phyloP scores from a whole-genome alignment of 2,113 vertebrate species.

The Ahaetulla prasina region DNA sequence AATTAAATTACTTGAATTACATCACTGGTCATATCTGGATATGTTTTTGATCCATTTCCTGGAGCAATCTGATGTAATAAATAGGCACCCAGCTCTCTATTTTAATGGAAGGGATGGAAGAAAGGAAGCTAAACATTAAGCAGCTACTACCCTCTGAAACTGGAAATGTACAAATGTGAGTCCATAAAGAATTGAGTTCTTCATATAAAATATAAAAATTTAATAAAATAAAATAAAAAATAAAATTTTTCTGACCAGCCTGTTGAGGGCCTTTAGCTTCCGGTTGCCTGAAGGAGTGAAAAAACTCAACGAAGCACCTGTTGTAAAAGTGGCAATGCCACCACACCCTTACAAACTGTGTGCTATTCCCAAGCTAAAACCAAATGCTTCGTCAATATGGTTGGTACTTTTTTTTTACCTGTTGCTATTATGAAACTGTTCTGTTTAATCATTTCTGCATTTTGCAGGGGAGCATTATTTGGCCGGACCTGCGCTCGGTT shows the following conservation, averaged over 20 bases:
- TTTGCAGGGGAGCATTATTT: background rate
- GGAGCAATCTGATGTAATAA: background rate
- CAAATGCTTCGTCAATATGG: background rate
- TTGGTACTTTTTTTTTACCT: background rate
- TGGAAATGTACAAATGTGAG: background rate
- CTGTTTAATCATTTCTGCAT: background rate
- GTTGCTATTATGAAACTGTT: background rate
- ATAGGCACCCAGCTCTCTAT: background rate
- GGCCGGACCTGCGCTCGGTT: too few relatives aligned
- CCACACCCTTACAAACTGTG: background rate
- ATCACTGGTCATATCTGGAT: background rate
- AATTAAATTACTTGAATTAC: too few relatives aligned
- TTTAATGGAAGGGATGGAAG: background rate
- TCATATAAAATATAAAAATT: too few relatives aligned
- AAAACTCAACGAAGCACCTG: background rate
- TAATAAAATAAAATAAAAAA: too few relatives aligned
- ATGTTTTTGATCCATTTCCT: background rate
- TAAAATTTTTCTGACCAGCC: background rate
- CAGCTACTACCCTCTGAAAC: background rate
- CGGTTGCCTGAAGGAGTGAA: background rate
- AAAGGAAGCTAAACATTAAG: background rate
- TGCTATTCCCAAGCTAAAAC: background rate
- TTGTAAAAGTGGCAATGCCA: fast-evolving
- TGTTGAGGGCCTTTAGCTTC: background rate
- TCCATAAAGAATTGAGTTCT: background rate